Conservation (phyloP, 2,797 vertebrate species). For the Gila robusta region DNA sequence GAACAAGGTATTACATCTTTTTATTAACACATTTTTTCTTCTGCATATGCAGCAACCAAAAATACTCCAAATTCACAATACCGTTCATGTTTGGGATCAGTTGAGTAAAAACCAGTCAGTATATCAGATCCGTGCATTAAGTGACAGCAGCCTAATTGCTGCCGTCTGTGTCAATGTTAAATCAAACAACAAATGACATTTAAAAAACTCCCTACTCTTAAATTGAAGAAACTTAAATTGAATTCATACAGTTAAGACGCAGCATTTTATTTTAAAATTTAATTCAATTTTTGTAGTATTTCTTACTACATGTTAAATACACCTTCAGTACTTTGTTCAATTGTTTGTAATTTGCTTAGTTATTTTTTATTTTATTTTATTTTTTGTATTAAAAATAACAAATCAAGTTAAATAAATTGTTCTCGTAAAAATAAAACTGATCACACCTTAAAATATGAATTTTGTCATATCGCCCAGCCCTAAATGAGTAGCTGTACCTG, state of each 20-base stretch:
- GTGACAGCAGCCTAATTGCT: not conserved
- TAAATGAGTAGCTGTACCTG: constrained; percentile 68
- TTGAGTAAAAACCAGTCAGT: not conserved
- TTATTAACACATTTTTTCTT: not conserved
- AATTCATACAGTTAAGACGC: no score
- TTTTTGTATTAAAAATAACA: not conserved
- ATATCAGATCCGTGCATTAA: not conserved
- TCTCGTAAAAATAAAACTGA: not conserved
- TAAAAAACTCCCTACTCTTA: no score
- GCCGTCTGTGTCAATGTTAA: not conserved
- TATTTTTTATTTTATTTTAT: no score
- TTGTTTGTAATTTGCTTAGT: not conserved
- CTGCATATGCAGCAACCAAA: not conserved
- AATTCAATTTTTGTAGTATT: not conserved
- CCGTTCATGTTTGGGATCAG: not conserved
- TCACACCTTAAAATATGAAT: not conserved
- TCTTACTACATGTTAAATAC: not conserved
- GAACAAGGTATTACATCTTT: not conserved
- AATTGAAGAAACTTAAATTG: no score
- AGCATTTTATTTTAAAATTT: not conserved
- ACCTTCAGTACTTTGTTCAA: not conserved
- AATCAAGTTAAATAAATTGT: not conserved
- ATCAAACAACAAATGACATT: no score
- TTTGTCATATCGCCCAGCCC: not conserved
- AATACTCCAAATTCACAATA: not conserved